Base-by-base conservation (phyloP, 2,797 vertebrate genomes). In the Neosilurus mollespiculum region DNA sequence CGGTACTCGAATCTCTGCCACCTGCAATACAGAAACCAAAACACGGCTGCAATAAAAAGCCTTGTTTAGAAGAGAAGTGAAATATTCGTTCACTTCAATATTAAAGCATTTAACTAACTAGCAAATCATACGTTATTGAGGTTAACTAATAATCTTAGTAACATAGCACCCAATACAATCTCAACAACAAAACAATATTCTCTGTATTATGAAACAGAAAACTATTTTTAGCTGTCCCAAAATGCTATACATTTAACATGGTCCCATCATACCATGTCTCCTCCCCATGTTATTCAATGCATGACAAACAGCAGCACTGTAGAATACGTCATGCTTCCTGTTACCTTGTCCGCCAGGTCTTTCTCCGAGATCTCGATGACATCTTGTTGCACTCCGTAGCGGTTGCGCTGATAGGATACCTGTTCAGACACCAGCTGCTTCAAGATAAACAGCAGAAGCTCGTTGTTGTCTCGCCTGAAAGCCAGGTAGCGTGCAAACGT, bases 341-440 rank as follows among this genome's bases (percentile, higher is more conserved):
- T 76, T 90, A 98, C 98, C 96, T 99, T 99, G 30, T 99, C 97
- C 2, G 95, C 93, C 87, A 99, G 92, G 67, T 99, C 98, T 83
- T 98, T 99, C 92, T 99, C 98, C 0, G 95, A 89, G 0, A 99
- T 93, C 91, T 99, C 97, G 2, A 99, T 93, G 22, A 91, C 91
- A 91, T 99, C 97, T 9, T 95, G 97, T 90, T 98, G 97, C 43
- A 95, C 95, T 1, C 98, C 98, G 0, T 98, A 99, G n/a, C 98
- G 92, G 90, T 97, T 99, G 30, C 97, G 95, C 88, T 99, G 98
- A 83, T 99, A 99, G 0, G 95, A 88, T 37, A 97, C 95, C 91
- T 98, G 98, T 90, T 99, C 98, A 0, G 97, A 93, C n/a, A 99
- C 95, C 89, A 99, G 91, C 93, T 99, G 98, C 86, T 99, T 99